These are phyloP conservation scores for Lasioglossum albipes DNA, from an alignment of 1,140 invertebrate species.

Conservation along the genomic window DNA sequence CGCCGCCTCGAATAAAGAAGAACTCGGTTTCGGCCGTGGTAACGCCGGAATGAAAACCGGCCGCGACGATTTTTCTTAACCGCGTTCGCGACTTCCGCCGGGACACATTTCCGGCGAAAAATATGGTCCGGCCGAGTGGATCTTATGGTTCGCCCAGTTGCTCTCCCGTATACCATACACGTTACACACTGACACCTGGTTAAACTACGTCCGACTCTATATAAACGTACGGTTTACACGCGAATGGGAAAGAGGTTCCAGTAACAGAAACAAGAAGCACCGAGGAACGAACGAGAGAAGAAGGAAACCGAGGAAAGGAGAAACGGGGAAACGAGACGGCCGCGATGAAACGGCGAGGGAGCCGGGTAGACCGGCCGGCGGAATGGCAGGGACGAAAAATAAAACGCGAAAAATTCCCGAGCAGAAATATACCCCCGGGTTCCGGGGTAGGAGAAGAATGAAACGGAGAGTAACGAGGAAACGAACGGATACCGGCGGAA, in stretches of 20 bases:
- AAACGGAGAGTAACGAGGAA: background rate
- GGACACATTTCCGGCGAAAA: conserved; percentile 32
- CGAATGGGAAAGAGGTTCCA: background rate
- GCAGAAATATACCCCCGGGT: background rate
- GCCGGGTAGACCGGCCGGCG: background rate
- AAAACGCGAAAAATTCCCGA: background rate
- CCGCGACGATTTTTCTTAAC: conserved; percentile 22
- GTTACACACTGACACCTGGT: conserved; percentile 14
- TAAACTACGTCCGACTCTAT: conserved; percentile 8
- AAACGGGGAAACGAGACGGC: too few species aligned
- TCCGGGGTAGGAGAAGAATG: background rate
- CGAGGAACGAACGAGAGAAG: background rate
- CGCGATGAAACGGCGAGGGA: background rate
- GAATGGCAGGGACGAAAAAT: background rate
- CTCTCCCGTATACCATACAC: conserved; percentile 2
- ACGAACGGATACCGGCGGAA: background rate
- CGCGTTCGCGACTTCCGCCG: background rate
- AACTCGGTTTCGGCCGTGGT: background rate
- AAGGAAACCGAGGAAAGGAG: background rate
- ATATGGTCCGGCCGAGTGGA: conserved; percentile 49
- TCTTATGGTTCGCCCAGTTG: conserved; percentile 30
- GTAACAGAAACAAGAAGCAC: conserved; percentile 1
- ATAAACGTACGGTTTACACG: conserved; percentile 16
- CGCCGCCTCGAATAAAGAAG: background rate
- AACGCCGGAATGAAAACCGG: background rate